Base-by-base conservation (phyloP, 2,797 vertebrate genomes). In the Luscinia luscinia region DNA sequence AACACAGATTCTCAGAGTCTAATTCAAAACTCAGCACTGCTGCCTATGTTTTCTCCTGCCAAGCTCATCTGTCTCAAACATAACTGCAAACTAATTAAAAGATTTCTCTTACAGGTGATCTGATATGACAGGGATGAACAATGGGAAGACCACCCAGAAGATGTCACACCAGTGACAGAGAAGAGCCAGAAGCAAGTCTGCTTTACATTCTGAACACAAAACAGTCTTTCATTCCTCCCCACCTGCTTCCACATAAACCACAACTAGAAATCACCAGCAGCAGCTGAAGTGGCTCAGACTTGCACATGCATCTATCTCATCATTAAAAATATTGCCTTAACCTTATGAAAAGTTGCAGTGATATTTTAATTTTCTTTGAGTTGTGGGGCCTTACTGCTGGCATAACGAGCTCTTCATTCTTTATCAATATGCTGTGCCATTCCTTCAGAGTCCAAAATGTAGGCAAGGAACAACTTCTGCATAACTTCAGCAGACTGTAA, bases 181-280 rank as follows among this genome's bases (percentile, higher is more conserved):
- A 85, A 91, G 87, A 92, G 83, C 68, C 93, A 95, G 93, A 92
- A 92, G 72, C 45, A 70, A 89, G 24, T 38, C 89, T 93, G 83
- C 51, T 86, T 95, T 81, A 72, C 23, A 9, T 84, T 89, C 69
- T 69, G 75, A 88, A 49, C 23, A 82, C 54, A 93, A 68, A 91
- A 15, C 24, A 86, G 32, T 27, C 54, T 85, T 87, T 90, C 74
- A 87, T 55, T 81, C 64, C 62, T 72, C 28, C 72, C 54, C 82
- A 96, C 83, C 82, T 96, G 94, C 85, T 92, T 63, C 62, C 36
- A 27, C 66, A 75, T 6, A 76, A 93, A 70, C 28, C 77, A 68
- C 55, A 63, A 5, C 26, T 4, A 49, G 85, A 59, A 94, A 78
- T 40, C 38, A 81, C 12, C 55, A 92, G 30, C 64, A 84, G 78